phyloP scores from a whole-genome alignment of 2,797 vertebrate species.

The Cynopterus sphinx region DNA sequence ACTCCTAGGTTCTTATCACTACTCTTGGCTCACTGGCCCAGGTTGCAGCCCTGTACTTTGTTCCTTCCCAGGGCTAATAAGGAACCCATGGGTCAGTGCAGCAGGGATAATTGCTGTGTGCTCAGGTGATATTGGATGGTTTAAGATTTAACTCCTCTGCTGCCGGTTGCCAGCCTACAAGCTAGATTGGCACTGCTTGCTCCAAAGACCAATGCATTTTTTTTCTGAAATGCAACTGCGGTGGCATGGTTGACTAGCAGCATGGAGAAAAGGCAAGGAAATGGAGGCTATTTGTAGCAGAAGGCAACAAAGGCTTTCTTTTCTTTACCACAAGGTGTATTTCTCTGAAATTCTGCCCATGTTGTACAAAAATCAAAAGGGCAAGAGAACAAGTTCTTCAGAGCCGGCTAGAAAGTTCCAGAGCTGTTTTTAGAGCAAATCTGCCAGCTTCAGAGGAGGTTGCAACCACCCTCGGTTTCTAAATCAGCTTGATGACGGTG shows the following conservation, averaged over 20 bases:
- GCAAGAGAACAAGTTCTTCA: conserved; percentile 68
- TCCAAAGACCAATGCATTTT: conserved; percentile 27
- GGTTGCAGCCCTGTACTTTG: conserved; percentile 50
- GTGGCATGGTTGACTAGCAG: conserved; percentile 61
- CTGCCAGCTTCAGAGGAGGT: conserved; percentile 74
- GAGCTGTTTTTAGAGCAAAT: conserved; percentile 75
- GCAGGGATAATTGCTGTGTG: conserved; percentile 55
- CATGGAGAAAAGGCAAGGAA: conserved; percentile 44
- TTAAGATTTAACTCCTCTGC: conserved; percentile 75
- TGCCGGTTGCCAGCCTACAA: conserved; percentile 12
- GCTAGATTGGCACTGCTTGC: background rate
- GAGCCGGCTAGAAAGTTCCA: conserved; percentile 67
- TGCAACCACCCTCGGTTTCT: conserved; percentile 76
- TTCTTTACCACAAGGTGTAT: conserved; percentile 56
- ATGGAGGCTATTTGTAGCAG: conserved; percentile 74
- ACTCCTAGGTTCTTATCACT: conserved; percentile 49
- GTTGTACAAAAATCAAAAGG: conserved; percentile 76
- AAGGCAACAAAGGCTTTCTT: conserved; percentile 71
- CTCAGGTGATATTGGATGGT: background rate
- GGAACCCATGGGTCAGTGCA: background rate
- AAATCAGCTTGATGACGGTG: conserved; percentile 79
- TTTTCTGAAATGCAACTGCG: conserved; percentile 46
- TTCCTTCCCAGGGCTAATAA: conserved; percentile 62
- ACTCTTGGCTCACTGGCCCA: conserved; percentile 20
- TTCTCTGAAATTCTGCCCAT: conserved; percentile 72